Evolutionary conservation across 2,888 invertebrate species (phyloP).

Genomic region (Dorcus parallelipipedus): DNA sequence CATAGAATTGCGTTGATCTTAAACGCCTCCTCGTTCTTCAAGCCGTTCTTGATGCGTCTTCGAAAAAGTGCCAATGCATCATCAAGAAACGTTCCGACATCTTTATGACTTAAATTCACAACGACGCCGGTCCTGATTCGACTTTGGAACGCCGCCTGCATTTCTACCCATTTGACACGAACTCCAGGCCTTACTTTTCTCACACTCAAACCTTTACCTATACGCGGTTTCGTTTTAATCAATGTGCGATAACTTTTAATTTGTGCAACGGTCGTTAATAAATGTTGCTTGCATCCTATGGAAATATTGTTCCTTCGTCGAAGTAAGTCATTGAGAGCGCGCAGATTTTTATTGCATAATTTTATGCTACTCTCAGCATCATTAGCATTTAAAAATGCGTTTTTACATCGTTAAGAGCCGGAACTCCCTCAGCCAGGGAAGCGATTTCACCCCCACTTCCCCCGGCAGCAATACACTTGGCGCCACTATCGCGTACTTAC

Average conservation of each 20-base stretch:
- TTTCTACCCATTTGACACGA: background rate
- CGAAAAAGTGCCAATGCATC: slow-evolving; percentile 16
- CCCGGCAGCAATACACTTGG: too few species aligned
- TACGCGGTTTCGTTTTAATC: background rate
- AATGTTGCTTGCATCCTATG: background rate
- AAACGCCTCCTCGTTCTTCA: slow-evolving; percentile 19
- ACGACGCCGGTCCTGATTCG: slow-evolving; percentile 13
- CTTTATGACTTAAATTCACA: slow-evolving; percentile 12
- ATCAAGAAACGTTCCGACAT: slow-evolving; percentile 16
- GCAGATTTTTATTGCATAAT: background rate
- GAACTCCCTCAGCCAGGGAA: too few species aligned
- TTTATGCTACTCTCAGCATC: background rate
- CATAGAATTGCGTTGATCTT: slow-evolving; percentile 23
- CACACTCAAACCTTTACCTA: background rate
- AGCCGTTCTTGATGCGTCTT: slow-evolving; percentile 14
- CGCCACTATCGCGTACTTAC: too few species aligned
- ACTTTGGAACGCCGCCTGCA: background rate
- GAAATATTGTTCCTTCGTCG: too few species aligned
- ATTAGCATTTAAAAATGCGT: too few species aligned
- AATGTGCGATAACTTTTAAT: background rate
- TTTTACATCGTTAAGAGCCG: too few species aligned
- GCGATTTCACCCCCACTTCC: too few species aligned
- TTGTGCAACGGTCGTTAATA: background rate
- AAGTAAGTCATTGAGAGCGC: background rate
- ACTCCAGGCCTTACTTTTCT: background rate